phyloP scores from a whole-genome alignment of 2,113 vertebrate genomes.

The Globicephala melas region DNA sequence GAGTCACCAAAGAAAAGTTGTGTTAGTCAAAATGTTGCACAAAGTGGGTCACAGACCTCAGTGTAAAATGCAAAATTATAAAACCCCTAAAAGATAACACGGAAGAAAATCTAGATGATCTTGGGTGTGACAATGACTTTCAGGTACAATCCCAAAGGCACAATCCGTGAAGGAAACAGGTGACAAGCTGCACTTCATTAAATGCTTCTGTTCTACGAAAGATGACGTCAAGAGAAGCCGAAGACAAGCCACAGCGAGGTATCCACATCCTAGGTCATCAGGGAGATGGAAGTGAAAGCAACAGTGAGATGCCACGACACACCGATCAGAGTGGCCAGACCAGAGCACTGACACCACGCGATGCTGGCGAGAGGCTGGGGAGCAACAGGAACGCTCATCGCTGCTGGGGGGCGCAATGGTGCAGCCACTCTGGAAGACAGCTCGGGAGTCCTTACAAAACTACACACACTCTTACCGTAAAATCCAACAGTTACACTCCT shows the following conservation, averaged over 20 bases:
- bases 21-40: neutral
- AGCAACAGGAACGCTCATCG: neutral
- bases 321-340: neutral
- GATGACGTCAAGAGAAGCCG: neutral
- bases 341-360: neutral
- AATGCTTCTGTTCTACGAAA: neutral
- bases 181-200: neutral
- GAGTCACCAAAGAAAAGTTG: neutral
- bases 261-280: neutral
- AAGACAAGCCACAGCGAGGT: neutral
- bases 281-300: neutral
- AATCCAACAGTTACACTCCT: rapidly evolving
- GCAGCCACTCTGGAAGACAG: neutral
- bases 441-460: neutral
- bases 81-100: neutral
- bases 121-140: neutral
- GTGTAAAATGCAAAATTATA: neutral
- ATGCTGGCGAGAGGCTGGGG: neutral
- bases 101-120: neutral
- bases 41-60: neutral
- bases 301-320: neutral
- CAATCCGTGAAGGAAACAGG: neutral
- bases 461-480: neutral
- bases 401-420: neutral
- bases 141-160: neutral